These are phyloP conservation scores for Pogonus chalceus DNA, from an alignment of 1,140 invertebrate genomes.

Conservation along the genomic window DNA sequence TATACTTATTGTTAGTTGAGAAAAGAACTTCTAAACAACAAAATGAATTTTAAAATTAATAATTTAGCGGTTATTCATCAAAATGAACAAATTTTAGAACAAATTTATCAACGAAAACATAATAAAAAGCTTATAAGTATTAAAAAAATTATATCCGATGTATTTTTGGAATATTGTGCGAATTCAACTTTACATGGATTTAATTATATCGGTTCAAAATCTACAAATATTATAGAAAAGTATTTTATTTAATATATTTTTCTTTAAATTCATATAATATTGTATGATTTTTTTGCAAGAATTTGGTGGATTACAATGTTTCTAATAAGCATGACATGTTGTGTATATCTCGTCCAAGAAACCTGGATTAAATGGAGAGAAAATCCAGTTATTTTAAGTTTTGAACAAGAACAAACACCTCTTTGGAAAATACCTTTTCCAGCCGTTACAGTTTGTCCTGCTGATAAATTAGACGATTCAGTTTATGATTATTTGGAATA, in stretches of 20 bases:
- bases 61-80: no score
- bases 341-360: constrained; percentile 32
- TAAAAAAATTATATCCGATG: no score
- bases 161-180: neutral
- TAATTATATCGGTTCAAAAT: no score
- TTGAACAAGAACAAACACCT: constrained; percentile 40
- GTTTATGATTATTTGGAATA: constrained; percentile 24
- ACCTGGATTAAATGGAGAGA: constrained; percentile 42
- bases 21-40: no score
- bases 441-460: constrained; percentile 44
- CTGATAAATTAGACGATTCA: constrained; percentile 27
- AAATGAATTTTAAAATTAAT: no score
- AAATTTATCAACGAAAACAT: no score
- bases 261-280: neutral
- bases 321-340: constrained; percentile 33
- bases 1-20: no score
- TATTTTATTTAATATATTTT: neutral
- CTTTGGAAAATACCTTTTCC: constrained; percentile 46
- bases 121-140: no score
- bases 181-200: neutral
- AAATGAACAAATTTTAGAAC: no score
- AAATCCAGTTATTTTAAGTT: constrained; percentile 45
- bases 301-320: constrained; percentile 39
- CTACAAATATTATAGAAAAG: neutral
- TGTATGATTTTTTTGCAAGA: constrained; percentile 18